Evolutionary conservation across 2,888 invertebrate genomes (phyloP).

Genomic region (Urechis unicinctus): DNA sequence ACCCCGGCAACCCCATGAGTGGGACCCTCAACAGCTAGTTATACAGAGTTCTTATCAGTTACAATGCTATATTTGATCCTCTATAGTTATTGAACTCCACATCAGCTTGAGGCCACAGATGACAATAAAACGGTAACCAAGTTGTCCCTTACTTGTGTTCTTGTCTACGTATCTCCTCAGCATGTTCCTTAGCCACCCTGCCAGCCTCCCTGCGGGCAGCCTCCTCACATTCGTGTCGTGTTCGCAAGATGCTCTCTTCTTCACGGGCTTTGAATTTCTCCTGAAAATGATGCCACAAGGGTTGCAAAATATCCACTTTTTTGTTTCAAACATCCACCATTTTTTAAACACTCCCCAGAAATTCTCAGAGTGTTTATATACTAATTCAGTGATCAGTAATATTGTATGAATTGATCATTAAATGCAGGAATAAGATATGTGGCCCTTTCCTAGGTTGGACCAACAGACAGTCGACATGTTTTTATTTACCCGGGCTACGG

Average conservation of each 20-base stretch:
- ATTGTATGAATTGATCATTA: no score
- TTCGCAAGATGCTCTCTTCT: conserved; percentile 30
- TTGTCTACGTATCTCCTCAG: conserved; percentile 28
- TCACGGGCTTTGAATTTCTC: conserved; percentile 32
- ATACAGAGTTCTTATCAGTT: no score
- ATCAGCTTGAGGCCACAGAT: no score
- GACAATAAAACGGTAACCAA: no score
- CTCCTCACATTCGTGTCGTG: conserved; percentile 32
- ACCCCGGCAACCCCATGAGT: no score
- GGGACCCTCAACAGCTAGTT: no score
- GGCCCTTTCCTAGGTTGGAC: not conserved
- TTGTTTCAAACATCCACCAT: no score
- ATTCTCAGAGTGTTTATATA: no score
- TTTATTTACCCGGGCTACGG: conserved; percentile 29
- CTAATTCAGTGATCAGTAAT: not conserved
- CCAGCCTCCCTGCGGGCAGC: conserved; percentile 24
- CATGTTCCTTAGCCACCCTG: conserved; percentile 30
- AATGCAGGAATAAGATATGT: not conserved
- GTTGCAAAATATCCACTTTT: not conserved
- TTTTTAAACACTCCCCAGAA: no score
- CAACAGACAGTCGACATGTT: conserved; percentile 7
- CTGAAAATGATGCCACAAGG: conserved; percentile 19
- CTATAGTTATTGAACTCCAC: no score
- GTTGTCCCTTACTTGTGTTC: conserved; percentile 34
- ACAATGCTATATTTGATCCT: no score